A percentile compares a stretch with the other conserved stretches of the same genome.
These are phyloP conservation scores for Nycticryphes semicollaris DNA, from an alignment of 2,113 vertebrate species.

Conservation along the genomic window DNA sequence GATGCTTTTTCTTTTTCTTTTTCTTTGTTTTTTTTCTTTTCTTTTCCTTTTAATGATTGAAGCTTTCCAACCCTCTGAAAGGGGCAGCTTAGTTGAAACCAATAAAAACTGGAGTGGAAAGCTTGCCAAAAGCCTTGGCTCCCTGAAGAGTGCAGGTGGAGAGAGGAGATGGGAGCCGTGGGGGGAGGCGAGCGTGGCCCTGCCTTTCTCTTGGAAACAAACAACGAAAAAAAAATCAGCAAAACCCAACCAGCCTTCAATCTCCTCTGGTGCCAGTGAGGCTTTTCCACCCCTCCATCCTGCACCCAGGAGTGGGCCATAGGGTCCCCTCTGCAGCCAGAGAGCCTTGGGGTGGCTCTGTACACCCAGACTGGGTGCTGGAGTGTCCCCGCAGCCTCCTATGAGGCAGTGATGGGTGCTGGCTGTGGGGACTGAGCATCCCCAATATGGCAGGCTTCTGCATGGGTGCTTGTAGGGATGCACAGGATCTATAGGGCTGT, in stretches of 20 bases:
- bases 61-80: slow-evolving; percentile 65
- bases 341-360: neutral
- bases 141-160: slow-evolving; percentile 83
- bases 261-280: neutral
- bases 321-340: accelerated
- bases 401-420: neutral
- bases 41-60: slow-evolving; percentile 32
- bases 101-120: slow-evolving; percentile 72
- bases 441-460: neutral
- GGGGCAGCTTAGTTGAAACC: slow-evolving; percentile 79
- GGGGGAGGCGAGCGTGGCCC: slow-evolving; percentile 55
- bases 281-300: neutral
- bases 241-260: neutral
- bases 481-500: accelerated
- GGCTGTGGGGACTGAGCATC: accelerated
- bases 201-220: neutral
- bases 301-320: neutral
- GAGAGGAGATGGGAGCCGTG: slow-evolving; percentile 70
- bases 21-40: too few relatives aligned
- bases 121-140: slow-evolving; percentile 77
- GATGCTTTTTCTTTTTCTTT: neutral
- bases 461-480: neutral
- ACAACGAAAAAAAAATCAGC: too few relatives aligned
- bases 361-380: neutral
- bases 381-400: neutral